Evolutionary conservation across 2,888 invertebrate species (phyloP), one percentile per base, ranked within the genome.

Genomic region (Salpingus planirostris): DNA sequence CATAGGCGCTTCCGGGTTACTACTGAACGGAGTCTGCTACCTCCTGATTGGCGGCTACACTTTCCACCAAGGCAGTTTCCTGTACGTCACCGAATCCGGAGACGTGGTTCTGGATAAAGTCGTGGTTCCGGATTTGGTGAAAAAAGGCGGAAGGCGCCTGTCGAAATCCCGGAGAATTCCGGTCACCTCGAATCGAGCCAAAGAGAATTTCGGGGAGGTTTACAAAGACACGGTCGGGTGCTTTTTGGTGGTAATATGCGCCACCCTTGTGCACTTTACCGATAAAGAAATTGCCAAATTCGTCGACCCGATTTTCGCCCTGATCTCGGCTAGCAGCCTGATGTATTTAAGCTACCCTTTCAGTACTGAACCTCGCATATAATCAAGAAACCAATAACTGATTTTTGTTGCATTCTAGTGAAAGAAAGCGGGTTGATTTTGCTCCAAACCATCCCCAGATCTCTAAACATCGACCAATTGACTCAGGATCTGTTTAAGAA

Each of bases 371-470:
- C 5, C 18, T 5, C 5, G 18, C 8, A 8, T 8, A 5, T 18
- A 18, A 8, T 18, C 18, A 18, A 18, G 18, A 18, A 18, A 6
- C 8, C 18, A 18, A 8, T 18, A 8, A 8, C 18, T 18, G 18
- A 18, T 18, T 18, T n/a, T 18, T 7, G 13, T 49, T 27, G 42
- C 39, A 47, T 64, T 64, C 22, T 66, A 91, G 90, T 92, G 76
- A 85, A 85, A 47, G 86, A 91, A 60, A 88, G 91, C 7, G 84
- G 89, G 3, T 65, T 88, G 32, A 89, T 93, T 51, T 70, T 93
- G 1, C 71, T 95, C 11, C 92, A 95, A 66, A 93, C 92, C 1
- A 91, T 93, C 36, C 93, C 95, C 0, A 85, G 80, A 47, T 83
- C 89, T 8, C 81, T 93, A 42, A 81, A 91, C 52, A 80, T 88